phyloP scores from a whole-genome alignment of 2,888 invertebrate species.

The Thecophora atra region DNA sequence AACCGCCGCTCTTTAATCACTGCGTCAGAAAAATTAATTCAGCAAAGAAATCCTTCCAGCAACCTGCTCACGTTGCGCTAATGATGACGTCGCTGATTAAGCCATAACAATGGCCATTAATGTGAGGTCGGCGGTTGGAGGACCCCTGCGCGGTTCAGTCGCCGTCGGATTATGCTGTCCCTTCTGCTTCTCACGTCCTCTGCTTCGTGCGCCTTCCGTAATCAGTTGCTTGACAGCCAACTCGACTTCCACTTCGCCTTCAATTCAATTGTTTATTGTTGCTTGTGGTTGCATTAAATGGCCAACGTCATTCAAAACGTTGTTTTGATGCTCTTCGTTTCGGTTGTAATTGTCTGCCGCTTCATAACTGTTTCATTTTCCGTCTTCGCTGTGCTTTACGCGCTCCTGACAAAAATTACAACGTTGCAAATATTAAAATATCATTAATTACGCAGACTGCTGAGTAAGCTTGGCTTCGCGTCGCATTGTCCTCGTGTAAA shows the following conservation, averaged over 20 bases:
- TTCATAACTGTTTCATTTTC: neutral
- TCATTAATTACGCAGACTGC: neutral
- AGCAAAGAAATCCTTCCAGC: neutral
- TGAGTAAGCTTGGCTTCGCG: neutral
- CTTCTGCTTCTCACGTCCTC: neutral
- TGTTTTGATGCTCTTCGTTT: neutral
- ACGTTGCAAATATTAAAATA: neutral
- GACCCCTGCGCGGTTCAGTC: neutral
- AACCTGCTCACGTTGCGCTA: constrained; percentile 23
- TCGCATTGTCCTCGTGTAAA: neutral
- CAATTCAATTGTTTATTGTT: constrained; percentile 46
- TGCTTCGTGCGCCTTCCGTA: constrained; percentile 53
- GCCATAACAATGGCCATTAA: constrained; percentile 11
- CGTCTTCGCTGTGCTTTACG: no score
- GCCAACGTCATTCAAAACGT: neutral
- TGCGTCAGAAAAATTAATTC: constrained; percentile 22
- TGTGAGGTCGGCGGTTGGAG: neutral
- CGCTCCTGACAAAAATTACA: neutral
- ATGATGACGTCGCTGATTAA: constrained; percentile 36
- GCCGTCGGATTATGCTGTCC: neutral
- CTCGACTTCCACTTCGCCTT: constrained; percentile 65
- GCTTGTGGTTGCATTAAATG: constrained; percentile 15
- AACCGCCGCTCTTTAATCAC: neutral
- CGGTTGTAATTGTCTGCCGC: neutral
- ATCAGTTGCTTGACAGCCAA: constrained; percentile 64